Evolutionary conservation across 1,140 invertebrate species (phyloP), one percentile per base, ranked within the genome.

Genomic region (Penaeus vannamei): DNA sequence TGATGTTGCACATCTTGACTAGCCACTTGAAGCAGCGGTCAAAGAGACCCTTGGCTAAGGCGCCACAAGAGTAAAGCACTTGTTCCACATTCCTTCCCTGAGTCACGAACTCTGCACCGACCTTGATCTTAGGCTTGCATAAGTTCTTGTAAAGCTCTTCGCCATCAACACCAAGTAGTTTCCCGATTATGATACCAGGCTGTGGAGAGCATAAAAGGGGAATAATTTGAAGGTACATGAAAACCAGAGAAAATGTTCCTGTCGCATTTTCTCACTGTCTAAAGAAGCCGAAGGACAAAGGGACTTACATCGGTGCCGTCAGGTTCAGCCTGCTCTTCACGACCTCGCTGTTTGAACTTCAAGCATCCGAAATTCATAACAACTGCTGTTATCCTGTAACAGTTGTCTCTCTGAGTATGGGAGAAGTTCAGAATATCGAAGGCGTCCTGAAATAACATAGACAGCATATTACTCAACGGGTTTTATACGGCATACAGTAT

Each of bases 401-500:
- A 97, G 93, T 99, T 95, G 92, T 97, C 94, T 95, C 99, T 99
- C 94, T 99, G 98, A 92, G 98, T 95, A 93, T 97, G 95, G 91
- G 96, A 97, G 96, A 99, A 99, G 93, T 98, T 98, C 93, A 99
- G 95, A 92, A 99, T 96, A 93, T 99, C 97, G 95, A 99, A 99
- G 94, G 98, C 98, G 96, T 98, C 97, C 97, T 99, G 94, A 93
- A 92, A 22, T 26, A 12, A 46, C 7, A 53, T 53, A 12, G 17
- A 53, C 17, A 17, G 17, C 17, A 17, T 17, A 53, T 53, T 17
- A 53, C 12, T 53, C 53, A 12, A 53, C 1, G 10, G 53, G 12
- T 12, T 53, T 53, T 17, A 17, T 17, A 5, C 53, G 53, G 53
- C 17, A 53, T 53, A 53, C 53, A 53, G 12, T 12, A 14, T 53